These are phyloP conservation scores for Eupristina koningsbergeri DNA, from an alignment of 1,140 invertebrate species.

Conservation along the genomic window DNA sequence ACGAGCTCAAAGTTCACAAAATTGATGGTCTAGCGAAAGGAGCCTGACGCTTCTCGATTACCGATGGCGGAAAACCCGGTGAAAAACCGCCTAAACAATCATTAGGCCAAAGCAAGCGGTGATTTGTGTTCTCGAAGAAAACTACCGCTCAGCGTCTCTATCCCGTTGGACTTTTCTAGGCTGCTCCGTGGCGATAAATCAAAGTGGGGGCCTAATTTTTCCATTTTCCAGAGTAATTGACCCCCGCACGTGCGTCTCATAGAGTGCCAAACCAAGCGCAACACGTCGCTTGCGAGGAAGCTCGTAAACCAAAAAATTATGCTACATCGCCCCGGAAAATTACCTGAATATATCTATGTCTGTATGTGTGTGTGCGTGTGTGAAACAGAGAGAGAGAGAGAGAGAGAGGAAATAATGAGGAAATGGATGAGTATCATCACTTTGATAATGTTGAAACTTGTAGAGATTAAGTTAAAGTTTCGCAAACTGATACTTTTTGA, in stretches of 20 bases:
- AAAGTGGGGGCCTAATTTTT: too few species aligned
- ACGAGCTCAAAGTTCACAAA: neutral
- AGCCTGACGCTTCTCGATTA: neutral
- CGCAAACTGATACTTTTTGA: neutral
- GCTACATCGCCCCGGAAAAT: slow-evolving; percentile 36
- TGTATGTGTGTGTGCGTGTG: too few species aligned
- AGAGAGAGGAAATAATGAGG: too few species aligned
- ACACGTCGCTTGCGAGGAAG: neutral
- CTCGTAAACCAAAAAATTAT: slow-evolving; percentile 11
- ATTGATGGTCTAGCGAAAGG: neutral
- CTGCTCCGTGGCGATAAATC: too few species aligned
- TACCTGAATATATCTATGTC: neutral
- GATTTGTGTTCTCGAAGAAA: too few species aligned
- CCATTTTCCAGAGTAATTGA: neutral
- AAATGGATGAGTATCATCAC: too few species aligned
- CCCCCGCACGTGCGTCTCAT: neutral
- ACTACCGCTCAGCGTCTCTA: neutral
- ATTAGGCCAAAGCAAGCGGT: too few species aligned
- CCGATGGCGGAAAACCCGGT: neutral
- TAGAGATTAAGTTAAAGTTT: too few species aligned
- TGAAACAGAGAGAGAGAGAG: too few species aligned
- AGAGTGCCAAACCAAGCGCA: neutral
- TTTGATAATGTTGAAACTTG: too few species aligned
- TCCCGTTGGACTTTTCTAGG: neutral
- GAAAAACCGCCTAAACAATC: neutral